Conservation (phyloP, 2,888 invertebrate species). For the Xanthorhoe spadicearia region DNA sequence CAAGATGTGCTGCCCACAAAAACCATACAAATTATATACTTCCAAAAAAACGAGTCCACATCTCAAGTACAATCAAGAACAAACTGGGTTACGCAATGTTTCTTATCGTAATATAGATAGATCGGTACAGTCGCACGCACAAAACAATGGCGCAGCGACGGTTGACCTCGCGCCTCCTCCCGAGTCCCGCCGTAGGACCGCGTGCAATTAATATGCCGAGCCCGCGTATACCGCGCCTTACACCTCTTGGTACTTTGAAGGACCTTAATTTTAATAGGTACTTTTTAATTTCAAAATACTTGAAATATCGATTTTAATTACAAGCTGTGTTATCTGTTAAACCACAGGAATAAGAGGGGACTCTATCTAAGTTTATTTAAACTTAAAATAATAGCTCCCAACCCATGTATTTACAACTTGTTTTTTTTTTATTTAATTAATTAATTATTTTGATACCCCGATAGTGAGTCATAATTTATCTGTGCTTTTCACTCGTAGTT, state of each 20-base stretch:
- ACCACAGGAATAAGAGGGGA: no score
- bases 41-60: constrained; percentile 10
- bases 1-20: neutral
- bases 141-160: constrained; percentile 83
- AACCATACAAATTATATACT: constrained; percentile 7
- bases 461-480: no score
- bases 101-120: constrained; percentile 51
- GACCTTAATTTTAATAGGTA: constrained; percentile 30
- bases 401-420: no score
- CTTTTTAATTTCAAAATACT: neutral
- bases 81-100: constrained; percentile 48
- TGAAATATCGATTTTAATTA: neutral
- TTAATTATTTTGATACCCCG: no score
- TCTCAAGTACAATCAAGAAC: constrained; percentile 43
- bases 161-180: constrained; percentile 83
- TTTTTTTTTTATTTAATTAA: no score
- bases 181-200: constrained; percentile 81
- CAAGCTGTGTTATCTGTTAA: no score
- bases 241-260: constrained; percentile 55
- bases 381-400: no score
- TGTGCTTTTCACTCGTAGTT: no score
- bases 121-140: constrained; percentile 76
- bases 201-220: constrained; percentile 85
- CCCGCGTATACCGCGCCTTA: constrained; percentile 67
- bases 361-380: no score